Percentiles rank a stretch among this genome's conserved stretches.
Evolutionary conservation across 2,797 vertebrate species (phyloP).

Genomic region (Denticeps clupeoides): DNA sequence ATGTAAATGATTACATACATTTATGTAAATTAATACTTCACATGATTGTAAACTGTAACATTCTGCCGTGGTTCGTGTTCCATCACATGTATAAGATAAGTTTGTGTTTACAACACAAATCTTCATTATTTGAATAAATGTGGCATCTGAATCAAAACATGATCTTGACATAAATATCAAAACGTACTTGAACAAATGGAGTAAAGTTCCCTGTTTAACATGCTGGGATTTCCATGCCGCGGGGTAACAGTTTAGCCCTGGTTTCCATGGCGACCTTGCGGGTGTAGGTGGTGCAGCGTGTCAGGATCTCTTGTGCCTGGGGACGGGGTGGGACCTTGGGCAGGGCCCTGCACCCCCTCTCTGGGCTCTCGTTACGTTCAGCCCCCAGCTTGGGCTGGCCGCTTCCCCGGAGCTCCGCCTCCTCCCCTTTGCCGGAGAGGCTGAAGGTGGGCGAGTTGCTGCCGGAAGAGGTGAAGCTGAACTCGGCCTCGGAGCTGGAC

Average conservation of each 20-base stretch:
- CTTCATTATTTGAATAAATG: too few relatives aligned
- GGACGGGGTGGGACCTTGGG: slow-evolving; percentile 70
- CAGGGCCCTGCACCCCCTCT: not conserved
- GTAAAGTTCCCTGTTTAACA: not conserved
- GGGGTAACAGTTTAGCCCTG: not conserved
- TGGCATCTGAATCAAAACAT: too few relatives aligned
- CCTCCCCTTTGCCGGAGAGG: not conserved
- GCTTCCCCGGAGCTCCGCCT: slow-evolving; percentile 16
- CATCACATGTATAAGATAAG: too few relatives aligned
- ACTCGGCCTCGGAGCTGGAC: too few relatives aligned
- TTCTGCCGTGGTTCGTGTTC: too few relatives aligned
- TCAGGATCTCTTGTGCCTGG: slow-evolving; percentile 53
- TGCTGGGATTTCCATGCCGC: slow-evolving; percentile 1
- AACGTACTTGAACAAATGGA: not conserved
- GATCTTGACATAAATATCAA: not conserved
- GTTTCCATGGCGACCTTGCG: slow-evolving; percentile 42
- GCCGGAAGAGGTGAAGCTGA: not conserved
- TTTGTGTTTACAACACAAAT: too few relatives aligned
- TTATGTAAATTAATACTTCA: too few relatives aligned
- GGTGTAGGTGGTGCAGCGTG: slow-evolving; percentile 66
- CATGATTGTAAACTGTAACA: too few relatives aligned
- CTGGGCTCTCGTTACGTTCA: too few relatives aligned
- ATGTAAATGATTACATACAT: too few relatives aligned
- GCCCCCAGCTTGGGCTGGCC: not conserved
- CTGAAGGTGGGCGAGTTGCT: slow-evolving; percentile 17